Evolutionary conservation across 2,888 invertebrate species (phyloP).

Genomic region (Oscheius sp.): DNA sequence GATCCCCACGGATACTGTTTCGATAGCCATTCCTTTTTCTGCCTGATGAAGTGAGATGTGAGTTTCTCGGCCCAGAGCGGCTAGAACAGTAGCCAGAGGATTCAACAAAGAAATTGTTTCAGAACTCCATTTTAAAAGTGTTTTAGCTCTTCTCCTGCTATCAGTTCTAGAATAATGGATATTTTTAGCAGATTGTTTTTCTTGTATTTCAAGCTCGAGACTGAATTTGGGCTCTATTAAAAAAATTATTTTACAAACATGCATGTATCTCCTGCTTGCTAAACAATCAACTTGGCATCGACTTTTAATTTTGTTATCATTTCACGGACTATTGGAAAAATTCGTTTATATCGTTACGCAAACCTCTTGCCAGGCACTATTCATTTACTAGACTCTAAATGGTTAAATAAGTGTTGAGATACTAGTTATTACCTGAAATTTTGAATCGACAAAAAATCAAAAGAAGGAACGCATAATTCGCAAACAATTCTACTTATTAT

Average conservation of each 20-base stretch:
- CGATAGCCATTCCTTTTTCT: too few species aligned
- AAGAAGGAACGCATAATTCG: too few species aligned
- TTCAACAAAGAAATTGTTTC: constrained; percentile 31
- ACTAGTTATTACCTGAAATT: not conserved
- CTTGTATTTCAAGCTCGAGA: constrained; percentile 12
- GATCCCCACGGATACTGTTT: too few species aligned
- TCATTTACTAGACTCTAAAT: constrained; percentile 5
- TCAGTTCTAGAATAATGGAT: not conserved
- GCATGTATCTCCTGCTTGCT: not conserved
- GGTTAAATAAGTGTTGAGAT: not conserved
- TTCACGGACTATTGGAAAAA: constrained; percentile 18
- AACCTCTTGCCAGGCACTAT: not conserved
- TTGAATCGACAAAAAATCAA: too few species aligned
- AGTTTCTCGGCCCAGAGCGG: constrained; percentile 46
- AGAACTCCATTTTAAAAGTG: not conserved
- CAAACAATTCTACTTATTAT: too few species aligned
- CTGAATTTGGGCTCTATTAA: not conserved
- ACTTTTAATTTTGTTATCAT: not conserved
- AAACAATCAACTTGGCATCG: constrained; percentile 1
- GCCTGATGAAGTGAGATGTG: too few species aligned
- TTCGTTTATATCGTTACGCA: constrained; percentile 15
- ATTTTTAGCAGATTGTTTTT: not conserved
- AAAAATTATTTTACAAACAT: constrained; percentile 9
- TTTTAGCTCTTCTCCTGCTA: not conserved
- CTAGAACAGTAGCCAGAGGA: constrained; percentile 44